Base-by-base conservation (phyloP, 2,888 invertebrate genomes). In the Octonoba sinensis region DNA sequence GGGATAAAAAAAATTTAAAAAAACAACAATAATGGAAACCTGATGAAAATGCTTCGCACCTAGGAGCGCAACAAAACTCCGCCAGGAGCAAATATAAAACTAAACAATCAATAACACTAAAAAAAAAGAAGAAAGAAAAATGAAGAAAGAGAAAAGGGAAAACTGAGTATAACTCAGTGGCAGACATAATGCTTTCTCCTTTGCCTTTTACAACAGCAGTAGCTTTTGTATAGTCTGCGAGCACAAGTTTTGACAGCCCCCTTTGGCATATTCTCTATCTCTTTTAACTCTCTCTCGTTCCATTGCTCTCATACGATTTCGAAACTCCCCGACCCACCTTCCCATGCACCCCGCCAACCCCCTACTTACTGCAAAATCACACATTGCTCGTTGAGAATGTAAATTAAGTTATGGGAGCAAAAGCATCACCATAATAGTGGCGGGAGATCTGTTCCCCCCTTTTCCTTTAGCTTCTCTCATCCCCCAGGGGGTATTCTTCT, bases 361-460 rank as follows among this genome's bases (percentile, higher is more conserved):
- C 72, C 79, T 67, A 73, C 73, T 73, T 79, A 66, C 79, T 69
- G 24, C 70, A 64, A 81, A 79, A 74, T 74, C 81, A 74, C 74
- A 74, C 74, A 70, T 65, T 69, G 74, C 73, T 74, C 49, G 73
- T 74, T 81, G 74, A 81, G 81, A 81, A 81, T 81, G 81, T 74
- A 81, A 81, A 81, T 81, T 81, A 81, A 81, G 81, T 81, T 81
- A 81, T 72, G 81, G 70, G 74, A 64, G 81, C 81, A 81, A 81
- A 81, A 81, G 81, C 74, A 74, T 81, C 81, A 56, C 81, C 81
- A 81, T 74, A 81, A 81, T 81, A 74, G 74, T 57, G 60, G 64
- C 77, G 66, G 64, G 56, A 56, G 54, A 20, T 22, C n/a, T n/a
- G 18, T 36, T 57, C 62, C 76, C 62, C 49, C 13, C 44, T 49